These are phyloP conservation scores for Montipora capitata DNA, from an alignment of 92 coral and sea anemone genomes.

Conservation along the genomic window DNA sequence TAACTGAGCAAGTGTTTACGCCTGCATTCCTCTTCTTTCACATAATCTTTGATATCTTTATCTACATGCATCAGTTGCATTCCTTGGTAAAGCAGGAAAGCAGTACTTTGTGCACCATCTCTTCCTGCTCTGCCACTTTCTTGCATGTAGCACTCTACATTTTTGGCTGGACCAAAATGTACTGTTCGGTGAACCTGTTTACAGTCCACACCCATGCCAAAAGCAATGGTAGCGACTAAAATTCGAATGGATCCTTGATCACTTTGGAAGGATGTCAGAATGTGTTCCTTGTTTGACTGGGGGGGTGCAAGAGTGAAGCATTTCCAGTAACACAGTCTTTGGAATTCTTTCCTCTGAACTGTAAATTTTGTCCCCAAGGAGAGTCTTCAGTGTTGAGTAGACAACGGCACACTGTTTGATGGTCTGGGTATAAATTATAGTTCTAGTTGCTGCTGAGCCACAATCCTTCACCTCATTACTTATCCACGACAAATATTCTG, in stretches of 20 bases:
- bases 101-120: slow-evolving; percentile 32
- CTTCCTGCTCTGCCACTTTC: not conserved
- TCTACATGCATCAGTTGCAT: not conserved
- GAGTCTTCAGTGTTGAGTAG: not conserved
- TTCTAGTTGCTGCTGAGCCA: slow-evolving; percentile 20
- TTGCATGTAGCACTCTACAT: not conserved
- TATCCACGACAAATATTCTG: slow-evolving; percentile 54
- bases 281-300: too few relatives aligned
- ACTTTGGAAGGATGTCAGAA: not conserved
- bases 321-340: too few relatives aligned
- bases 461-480: slow-evolving; percentile 38
- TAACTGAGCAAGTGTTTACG: too few relatives aligned
- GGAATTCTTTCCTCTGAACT: too few relatives aligned
- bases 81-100: not conserved
- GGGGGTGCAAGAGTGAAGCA: too few relatives aligned
- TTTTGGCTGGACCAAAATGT: not conserved
- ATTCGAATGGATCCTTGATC: not conserved
- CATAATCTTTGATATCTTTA: too few relatives aligned
- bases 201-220: not conserved
- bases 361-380: too few relatives aligned
- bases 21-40: too few relatives aligned
- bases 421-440: slow-evolving; percentile 1
- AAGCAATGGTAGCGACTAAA: not conserved
- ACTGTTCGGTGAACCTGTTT: not conserved
- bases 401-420: slow-evolving; percentile 16